Base-by-base conservation (phyloP, 2,797 vertebrate species). In the Gymnopithys bicolor region DNA sequence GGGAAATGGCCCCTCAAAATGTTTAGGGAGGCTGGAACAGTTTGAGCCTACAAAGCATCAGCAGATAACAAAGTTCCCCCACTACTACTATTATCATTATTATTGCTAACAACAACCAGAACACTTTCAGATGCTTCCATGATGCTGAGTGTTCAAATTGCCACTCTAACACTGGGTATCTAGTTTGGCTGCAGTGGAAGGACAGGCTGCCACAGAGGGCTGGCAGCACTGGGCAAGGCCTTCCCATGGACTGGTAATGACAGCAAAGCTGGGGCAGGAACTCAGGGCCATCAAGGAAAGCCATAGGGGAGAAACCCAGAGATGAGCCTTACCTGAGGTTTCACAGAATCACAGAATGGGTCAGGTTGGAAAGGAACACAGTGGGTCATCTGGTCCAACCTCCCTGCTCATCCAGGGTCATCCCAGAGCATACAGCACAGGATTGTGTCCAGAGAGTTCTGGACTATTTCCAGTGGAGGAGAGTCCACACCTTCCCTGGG, bases 291-390 rank as follows among this genome's bases (percentile, higher is more conserved):
- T 33, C 0, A 0, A 88, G 33, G 17, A 49, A 24, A 73, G 21
- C 0, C 0, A 19, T 2, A 12, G 33, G 10, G 23, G 6, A 25
- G 19, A n/a, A 81, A 62, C 30, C n/a, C 48, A 49, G 32, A 24
- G 69, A 19, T 16, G 39, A 87, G 55, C 22, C 35, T 55, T 32
- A 23, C 15, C 0, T 0, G 23, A 53, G 73, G 21, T 27, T 75
- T 87, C 49, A 58, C 56, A 25, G 33, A 19, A 62, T 21, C 59
- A 28, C 27, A 41, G 27, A 30, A 62, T 30, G 37, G 37, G 28
- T 62, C 13, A 30, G 27, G 39, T 7, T 62, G 37, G 59, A 22
- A 62, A 37, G 37, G 59, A 30, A 27, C 28, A 62, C 37, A 30
- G 28, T 22, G 37, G 19, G 19, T 62, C 27, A 22, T 11, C 19